Evolutionary conservation across 1,140 invertebrate genomes (phyloP), one percentile per base, ranked within the genome.

Genomic region (Pemphigus obesinymphae): DNA sequence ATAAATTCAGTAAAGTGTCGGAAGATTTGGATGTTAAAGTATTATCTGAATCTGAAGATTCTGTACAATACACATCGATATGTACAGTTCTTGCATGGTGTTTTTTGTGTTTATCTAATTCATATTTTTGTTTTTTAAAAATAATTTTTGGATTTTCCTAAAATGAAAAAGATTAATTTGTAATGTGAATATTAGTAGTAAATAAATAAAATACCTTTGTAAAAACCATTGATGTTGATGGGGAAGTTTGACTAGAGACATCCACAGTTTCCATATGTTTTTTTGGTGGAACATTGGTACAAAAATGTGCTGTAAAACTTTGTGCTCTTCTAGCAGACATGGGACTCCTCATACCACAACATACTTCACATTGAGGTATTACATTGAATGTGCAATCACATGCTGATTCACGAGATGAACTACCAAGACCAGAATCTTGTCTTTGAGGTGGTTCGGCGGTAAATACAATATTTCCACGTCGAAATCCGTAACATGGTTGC

Each of bases 21-120:
- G 76, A 17, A 61, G 26, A 45, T 43, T 61, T 61, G 20, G 5
- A 45, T 61, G 11, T 58, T 43, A 61, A 40, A 45, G 55, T 45
- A 17, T 80, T 40, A 17, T 80, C 76, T 45, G 76, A 80, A 61
- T 80, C 76, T 80, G 76, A 80, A 45, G 92, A 91, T 2, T 91
- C 92, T 0, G 92, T 93, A 84, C 92, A 93, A 84, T 93, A 93
- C 6, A 93, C 92, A 86, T 93, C 92, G 53, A 93, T 93, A 84
- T 93, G 92, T 20, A 93, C 92, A 1, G 92, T 93, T 73, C 92
- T 87, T 3, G 91, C 90, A 84, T 92, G 83, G 83, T 87, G 82
- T 83, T 87, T 82, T 82, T 86, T 43, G 70, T 84, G 73, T 83
- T 85, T 37, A 70, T 84, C 43, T 50, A 73, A 73, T 31, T 73